Base-by-base conservation (phyloP, 2,797 vertebrate species). In the Dallia pectoralis region DNA sequence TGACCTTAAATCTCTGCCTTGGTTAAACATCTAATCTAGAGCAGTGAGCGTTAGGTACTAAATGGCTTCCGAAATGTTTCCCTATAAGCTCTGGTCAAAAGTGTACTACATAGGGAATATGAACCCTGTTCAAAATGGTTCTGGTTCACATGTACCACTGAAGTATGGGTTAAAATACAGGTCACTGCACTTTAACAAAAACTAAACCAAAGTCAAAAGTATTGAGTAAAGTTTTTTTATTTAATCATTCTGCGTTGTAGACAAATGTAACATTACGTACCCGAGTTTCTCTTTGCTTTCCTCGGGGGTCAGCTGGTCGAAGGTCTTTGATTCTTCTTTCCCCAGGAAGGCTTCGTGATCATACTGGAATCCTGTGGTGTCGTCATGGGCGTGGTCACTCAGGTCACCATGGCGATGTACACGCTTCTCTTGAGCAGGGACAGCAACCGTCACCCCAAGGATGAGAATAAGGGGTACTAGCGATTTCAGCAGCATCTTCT, bases 271-370 rank as follows among this genome's bases (percentile, higher is more conserved):
- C 15, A 25, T 68, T 3, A 29, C 91, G 67, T 92, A 95, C 95
- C 92, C 94, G 5, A 97, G 77, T 66, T 90, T 92, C 12, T 90
- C 91, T 85, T 94, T 93, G 91, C 96, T 97, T 85, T 97, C 96
- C 79, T 96, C 96, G 0, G 96, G 92, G 40, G 88, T 95, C 67
- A 97, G 92, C 84, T 97, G 94, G 87, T 95, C 95, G 18, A 97
- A 97, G 16, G 95, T 96, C 86, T 95, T 95, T 62, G 96, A 91
- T 63, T 95, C 95, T 47, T 97, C 96, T 74, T 94, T 94, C 67
- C 96, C 96, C 81, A 97, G 89, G 70, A 97, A 97, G 69, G 96
- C 96, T 75, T 97, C 95, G 0, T 97, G 96, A 90, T 97, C 96
- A 0, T 94, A 97, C 76, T 94, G 92, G 87, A 88, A 96, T 77